These are phyloP conservation scores for Proisotoma minuta DNA, from an alignment of 2,888 invertebrate genomes.

Conservation along the genomic window DNA sequence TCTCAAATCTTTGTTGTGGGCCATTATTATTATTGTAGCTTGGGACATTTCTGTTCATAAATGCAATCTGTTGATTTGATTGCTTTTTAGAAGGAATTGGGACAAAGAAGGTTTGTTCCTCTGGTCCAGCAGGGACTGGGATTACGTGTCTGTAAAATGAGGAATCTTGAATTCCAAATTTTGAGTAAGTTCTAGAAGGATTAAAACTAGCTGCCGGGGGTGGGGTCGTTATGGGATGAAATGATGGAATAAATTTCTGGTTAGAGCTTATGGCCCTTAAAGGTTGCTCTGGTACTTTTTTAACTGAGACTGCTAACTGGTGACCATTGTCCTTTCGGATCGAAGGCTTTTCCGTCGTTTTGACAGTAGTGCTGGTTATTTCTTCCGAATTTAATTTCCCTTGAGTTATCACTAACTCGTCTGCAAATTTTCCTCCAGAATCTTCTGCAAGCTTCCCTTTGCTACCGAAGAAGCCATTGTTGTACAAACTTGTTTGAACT, in stretches of 20 bases:
- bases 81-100: not conserved
- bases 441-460: conserved; percentile 23
- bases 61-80: not conserved
- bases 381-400: conserved; percentile 8
- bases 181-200: conserved; percentile 43
- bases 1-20: not conserved
- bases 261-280: conserved; percentile 15
- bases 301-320: too few species aligned
- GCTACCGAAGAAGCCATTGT: conserved; percentile 41
- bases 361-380: not conserved
- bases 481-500: conserved; percentile 41
- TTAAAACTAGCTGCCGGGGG: not conserved
- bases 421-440: conserved; percentile 12
- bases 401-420: conserved; percentile 19
- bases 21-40: conserved; percentile 13
- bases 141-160: conserved; percentile 30
- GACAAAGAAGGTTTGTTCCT: not conserved
- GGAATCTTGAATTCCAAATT: conserved; percentile 45
- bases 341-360: not conserved
- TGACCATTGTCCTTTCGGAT: not conserved
- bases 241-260: conserved; percentile 29
- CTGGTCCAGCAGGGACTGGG: not conserved
- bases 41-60: not conserved
- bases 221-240: conserved; percentile 10
- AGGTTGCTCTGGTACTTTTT: conserved; percentile 14